Evolutionary conservation across 2,797 vertebrate genomes (phyloP).

Genomic region (Ataeniobius toweri): DNA sequence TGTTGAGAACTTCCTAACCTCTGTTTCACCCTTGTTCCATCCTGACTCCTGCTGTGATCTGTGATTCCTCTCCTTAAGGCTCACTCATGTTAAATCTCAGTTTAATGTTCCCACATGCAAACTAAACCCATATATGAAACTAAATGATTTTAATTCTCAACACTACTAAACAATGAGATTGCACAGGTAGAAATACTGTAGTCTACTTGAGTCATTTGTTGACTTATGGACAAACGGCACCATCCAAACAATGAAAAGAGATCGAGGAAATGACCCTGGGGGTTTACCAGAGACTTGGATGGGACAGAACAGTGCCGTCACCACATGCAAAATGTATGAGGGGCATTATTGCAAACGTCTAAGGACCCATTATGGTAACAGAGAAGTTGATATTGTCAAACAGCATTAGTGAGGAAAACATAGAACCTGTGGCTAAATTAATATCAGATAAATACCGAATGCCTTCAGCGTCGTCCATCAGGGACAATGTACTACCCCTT

Average conservation of each 20-base stretch:
- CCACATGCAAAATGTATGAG: conserved; percentile 4
- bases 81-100: too few species aligned
- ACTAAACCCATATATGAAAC: too few species aligned
- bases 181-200: background rate
- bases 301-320: background rate
- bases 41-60: too few species aligned
- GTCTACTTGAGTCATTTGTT: background rate
- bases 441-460: conserved; percentile 19
- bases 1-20: too few species aligned
- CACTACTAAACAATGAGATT: background rate
- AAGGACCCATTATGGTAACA: conserved; percentile 15
- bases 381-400: conserved; percentile 18
- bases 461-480: conserved; percentile 3
- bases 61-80: too few species aligned
- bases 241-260: background rate
- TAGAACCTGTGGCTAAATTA: conserved; percentile 14
- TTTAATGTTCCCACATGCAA: too few species aligned
- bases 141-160: too few species aligned
- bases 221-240: background rate
- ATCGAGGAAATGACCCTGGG: background rate
- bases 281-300: background rate
- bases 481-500: background rate
- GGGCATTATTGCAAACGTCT: conserved; percentile 13
- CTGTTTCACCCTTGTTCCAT: too few species aligned
- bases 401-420: conserved; percentile 18